Evolutionary conservation across 2,113 vertebrate species (phyloP).

Genomic region (Tyto alba): DNA sequence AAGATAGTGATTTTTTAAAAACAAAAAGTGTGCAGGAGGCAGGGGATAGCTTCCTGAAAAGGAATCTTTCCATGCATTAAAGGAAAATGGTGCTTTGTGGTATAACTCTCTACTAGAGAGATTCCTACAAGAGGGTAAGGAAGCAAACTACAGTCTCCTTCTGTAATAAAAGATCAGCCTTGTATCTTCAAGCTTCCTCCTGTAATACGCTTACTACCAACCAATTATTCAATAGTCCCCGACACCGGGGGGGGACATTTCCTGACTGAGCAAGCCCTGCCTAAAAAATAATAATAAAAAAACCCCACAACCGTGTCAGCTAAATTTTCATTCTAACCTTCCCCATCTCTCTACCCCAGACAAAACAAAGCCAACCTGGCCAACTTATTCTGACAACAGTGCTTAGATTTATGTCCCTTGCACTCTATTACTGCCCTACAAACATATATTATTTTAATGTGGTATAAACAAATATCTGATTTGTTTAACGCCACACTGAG

Average conservation of each 20-base stretch:
- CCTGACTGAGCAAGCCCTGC: not conserved
- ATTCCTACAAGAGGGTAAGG: not conserved
- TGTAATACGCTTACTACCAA: not conserved
- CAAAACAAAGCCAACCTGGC: not conserved
- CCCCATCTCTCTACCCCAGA: not conserved
- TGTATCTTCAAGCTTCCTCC: not conserved
- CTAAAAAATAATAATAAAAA: not conserved
- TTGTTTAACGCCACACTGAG: constrained; percentile 17
- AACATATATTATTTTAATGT: constrained; percentile 40
- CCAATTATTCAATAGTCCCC: not conserved
- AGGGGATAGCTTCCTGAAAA: not conserved
- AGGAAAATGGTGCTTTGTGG: not conserved
- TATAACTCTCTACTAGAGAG: not conserved
- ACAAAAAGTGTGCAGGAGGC: accelerated
- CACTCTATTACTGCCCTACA: not conserved
- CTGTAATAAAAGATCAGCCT: not conserved
- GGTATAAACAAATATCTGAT: constrained; percentile 19
- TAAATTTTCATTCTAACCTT: not conserved
- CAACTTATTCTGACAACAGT: not conserved
- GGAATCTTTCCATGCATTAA: not conserved
- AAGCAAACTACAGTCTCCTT: not conserved
- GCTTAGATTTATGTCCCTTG: not conserved
- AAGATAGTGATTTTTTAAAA: not conserved
- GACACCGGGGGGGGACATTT: not conserved
- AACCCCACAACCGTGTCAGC: not conserved